Percentiles rank a stretch among this genome's conserved stretches.
phyloP scores from a whole-genome alignment of 2,888 invertebrate species.

The Keiferia lycopersicella region DNA sequence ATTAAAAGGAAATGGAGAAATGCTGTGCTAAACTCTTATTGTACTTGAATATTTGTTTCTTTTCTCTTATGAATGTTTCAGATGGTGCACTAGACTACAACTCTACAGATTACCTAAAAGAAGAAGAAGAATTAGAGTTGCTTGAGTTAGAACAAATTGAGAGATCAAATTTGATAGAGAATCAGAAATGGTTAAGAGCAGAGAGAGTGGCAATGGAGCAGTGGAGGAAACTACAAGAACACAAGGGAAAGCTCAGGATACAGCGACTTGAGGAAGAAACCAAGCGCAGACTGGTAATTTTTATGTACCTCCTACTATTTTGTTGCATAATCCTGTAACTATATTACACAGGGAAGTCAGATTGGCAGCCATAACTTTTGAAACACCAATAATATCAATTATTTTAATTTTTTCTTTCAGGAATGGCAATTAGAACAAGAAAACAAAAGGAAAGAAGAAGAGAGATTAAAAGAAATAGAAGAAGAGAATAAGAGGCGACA shows the following conservation, averaged over 20 bases:
- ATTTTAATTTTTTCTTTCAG: conserved; percentile 47
- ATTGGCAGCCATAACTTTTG: background rate
- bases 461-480: conserved; percentile 77
- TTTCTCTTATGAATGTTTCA: conserved; percentile 29
- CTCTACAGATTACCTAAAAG: conserved; percentile 70
- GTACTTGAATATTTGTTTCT: no score
- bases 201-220: conserved; percentile 84
- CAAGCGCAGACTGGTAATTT: conserved; percentile 68
- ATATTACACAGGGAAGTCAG: background rate
- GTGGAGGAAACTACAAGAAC: conserved; percentile 83
- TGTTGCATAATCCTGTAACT: background rate
- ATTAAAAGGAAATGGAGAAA: no score
- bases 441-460: conserved; percentile 76
- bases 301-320: background rate
- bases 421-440: conserved; percentile 87
- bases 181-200: conserved; percentile 85
- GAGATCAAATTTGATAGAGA: conserved; percentile 76
- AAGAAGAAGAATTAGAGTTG: conserved; percentile 77
- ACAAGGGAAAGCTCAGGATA: conserved; percentile 77
- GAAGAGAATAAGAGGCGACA: conserved; percentile 78
- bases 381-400: background rate
- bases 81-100: conserved; percentile 26
- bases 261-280: conserved; percentile 83
- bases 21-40: no score
- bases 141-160: conserved; percentile 80